Conservation (phyloP, 1,140 invertebrate genomes). For the Hyles euphorbiae region DNA sequence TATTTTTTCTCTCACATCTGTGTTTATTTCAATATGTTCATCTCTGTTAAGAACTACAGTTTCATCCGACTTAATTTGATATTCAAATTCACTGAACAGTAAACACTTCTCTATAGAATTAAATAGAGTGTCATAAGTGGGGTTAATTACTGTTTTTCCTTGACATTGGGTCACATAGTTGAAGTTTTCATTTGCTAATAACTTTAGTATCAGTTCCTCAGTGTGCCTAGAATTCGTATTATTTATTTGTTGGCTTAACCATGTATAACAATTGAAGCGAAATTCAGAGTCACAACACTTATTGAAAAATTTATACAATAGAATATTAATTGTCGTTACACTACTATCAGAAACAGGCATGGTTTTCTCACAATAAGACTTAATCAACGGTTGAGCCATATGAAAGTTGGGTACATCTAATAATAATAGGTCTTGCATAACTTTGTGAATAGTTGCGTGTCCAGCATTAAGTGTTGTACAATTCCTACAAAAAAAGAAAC, state of each 20-base stretch:
- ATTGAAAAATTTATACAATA: conserved; percentile 48
- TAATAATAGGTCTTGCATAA: conserved; percentile 43
- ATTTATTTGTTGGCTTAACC: conserved; percentile 37
- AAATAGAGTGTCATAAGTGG: conserved; percentile 42
- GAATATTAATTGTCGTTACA: conserved; percentile 38
- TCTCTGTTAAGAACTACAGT: not conserved
- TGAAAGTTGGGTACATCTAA: conserved; percentile 36
- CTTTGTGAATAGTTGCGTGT: conserved; percentile 42
- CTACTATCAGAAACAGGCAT: conserved; percentile 51
- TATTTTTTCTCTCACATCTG: conserved; percentile 28
- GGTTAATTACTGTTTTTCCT: conserved; percentile 13
- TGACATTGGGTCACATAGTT: conserved; percentile 10
- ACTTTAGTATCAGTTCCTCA: conserved; percentile 36
- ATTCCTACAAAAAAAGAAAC: conserved; percentile 43
- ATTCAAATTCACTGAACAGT: conserved; percentile 56
- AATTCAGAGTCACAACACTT: conserved; percentile 40
- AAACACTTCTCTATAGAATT: conserved; percentile 44
- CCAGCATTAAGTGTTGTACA: conserved; percentile 32
- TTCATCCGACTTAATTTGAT: conserved; percentile 16
- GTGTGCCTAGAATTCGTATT: conserved; percentile 23
- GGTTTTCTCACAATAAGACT: conserved; percentile 50
- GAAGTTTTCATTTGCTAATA: conserved; percentile 51
- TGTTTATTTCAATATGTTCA: conserved; percentile 30
- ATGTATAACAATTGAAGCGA: conserved; percentile 40
- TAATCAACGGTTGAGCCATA: conserved; percentile 40